A percentile compares a stretch with the other conserved stretches of the same genome.
phyloP scores from a whole-genome alignment of 2,113 vertebrate genomes.

The Trogon melanurus region DNA sequence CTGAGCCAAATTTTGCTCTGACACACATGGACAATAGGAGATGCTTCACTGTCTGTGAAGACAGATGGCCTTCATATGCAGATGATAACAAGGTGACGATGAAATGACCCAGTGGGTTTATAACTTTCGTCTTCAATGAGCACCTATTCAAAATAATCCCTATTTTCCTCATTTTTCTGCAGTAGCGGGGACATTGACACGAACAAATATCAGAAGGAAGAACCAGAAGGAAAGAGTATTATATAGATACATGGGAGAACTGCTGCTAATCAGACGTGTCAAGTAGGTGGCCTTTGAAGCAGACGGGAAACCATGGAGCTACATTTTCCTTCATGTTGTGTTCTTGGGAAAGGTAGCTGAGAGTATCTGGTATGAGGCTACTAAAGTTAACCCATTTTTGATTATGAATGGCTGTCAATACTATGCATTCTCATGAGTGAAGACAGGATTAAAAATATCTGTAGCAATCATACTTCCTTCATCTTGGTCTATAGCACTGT shows the following conservation, averaged over 20 bases:
- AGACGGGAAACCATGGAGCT: neutral
- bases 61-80: neutral
- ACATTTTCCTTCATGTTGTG: neutral
- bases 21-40: neutral
- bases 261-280: neutral
- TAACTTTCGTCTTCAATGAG: neutral
- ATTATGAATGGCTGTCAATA: neutral
- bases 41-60: neutral
- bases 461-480: neutral
- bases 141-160: conserved; percentile 1
- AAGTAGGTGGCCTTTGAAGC: conserved; percentile 14
- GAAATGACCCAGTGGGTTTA: neutral
- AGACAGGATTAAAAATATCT: neutral
- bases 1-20: neutral
- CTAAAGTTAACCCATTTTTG: neutral
- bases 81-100: neutral
- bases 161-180: conserved; percentile 46
- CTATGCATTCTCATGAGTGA: neutral
- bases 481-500: neutral
- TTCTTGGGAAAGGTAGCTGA: neutral
- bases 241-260: neutral
- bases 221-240: neutral
- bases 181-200: neutral
- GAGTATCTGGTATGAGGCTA: neutral
- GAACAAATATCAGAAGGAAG: neutral